Base-by-base conservation (phyloP, 2,888 invertebrate genomes). In the Dynastes grantii region DNA sequence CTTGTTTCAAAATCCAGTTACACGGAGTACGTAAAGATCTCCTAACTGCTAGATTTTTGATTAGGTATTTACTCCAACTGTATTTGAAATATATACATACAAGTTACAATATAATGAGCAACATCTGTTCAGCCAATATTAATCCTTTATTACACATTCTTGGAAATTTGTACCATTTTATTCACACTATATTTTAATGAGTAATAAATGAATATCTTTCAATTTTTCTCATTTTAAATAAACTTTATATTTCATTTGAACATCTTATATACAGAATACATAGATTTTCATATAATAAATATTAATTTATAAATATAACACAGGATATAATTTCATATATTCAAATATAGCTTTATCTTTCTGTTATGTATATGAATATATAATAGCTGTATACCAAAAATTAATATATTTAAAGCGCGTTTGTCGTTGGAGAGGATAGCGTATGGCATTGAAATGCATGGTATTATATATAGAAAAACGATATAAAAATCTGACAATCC, bases 251-350 rank as follows among this genome's bases (percentile, higher is more conserved):
- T 53, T 53, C 0, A n/a, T 53, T 53, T 53, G 13, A 53, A 53
- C 53, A 53, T 53, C 53, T 53, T 53, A 53, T 53, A 53, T 53
- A 53, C 53, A 53, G n/a, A 53, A 53, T 53, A 53, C 11, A 53
- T 53, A 53, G 53, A 53, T 53, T 53, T 53, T 53, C n/a, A 16
- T 53, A 53, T 53, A 53, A 53, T 53, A 45, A 45, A 45, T 11
- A 45, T 45, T 45, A 53, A 53, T 53, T 53, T 53, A 53, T 16
- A 53, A 53, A 53, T 51, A 13, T 16, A 53, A 53, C 16, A 53
- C 6, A 53, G 16, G 16, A 53, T 53, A 53, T 53, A 53, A 16
- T 53, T 53, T 53, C 16, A 16, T 53, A 16, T 53, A 53, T 5
- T 16, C 16, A 45, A 53, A 53, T 53, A 53, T 16, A 53, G 16